Evolutionary conservation across 92 coral and sea anemone genomes (phyloP).

Genomic region (Montipora capitata): DNA sequence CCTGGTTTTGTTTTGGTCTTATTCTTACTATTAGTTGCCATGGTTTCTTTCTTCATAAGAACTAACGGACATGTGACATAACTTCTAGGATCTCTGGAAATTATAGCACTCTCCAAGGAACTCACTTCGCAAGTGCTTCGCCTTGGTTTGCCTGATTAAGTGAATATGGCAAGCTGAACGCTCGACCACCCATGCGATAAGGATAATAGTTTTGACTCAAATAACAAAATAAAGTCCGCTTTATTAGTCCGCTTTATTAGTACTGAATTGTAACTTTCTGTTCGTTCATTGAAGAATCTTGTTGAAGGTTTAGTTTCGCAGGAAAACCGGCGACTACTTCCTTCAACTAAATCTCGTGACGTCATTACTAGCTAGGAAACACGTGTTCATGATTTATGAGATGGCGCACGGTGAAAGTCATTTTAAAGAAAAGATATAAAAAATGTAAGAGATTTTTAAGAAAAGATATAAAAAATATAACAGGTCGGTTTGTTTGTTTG

Average conservation of each 20-base stretch:
- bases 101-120: not conserved
- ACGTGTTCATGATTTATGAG: not conserved
- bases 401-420: not conserved
- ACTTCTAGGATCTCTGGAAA: not conserved
- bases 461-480: too few species aligned
- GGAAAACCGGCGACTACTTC: not conserved
- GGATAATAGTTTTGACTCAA: not conserved
- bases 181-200: slow-evolving; percentile 27
- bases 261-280: not conserved
- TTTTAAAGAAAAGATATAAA: too few species aligned
- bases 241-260: not conserved
- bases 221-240: not conserved
- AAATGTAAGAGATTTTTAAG: too few species aligned
- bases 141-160: not conserved
- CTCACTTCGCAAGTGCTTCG: not conserved
- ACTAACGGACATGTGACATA: not conserved
- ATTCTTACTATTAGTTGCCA: not conserved
- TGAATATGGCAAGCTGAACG: not conserved
- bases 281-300: not conserved
- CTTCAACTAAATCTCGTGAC: not conserved
- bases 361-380: not conserved
- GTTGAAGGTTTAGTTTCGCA: not conserved
- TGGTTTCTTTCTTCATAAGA: not conserved
- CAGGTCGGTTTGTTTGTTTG: not conserved
- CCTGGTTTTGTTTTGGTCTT: not conserved